Conservation (phyloP, 2,888 invertebrate species). For the Chaitophorus viminalis region DNA sequence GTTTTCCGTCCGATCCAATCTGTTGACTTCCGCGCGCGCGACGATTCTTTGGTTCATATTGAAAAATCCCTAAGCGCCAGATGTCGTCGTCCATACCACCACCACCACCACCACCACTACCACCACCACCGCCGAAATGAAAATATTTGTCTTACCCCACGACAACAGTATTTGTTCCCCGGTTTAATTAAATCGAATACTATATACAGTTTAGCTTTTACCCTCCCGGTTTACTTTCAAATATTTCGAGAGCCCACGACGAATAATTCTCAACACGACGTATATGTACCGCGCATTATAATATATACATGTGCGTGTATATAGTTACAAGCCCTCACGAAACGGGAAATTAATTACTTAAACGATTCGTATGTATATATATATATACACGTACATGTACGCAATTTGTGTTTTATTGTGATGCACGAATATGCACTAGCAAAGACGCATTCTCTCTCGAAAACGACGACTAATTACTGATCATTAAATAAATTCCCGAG, state of each 20-base stretch:
- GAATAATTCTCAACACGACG: conserved; percentile 17
- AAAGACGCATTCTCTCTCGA: background rate
- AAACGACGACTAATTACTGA: background rate
- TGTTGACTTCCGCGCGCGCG: conserved; percentile 45
- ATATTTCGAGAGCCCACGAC: conserved; percentile 41
- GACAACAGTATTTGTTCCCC: conserved; percentile 38
- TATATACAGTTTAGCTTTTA: conserved; percentile 22
- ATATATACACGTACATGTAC: too few relatives aligned
- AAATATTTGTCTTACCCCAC: conserved; percentile 61
- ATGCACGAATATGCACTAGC: background rate
- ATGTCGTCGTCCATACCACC: conserved; percentile 39
- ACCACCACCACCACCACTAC: background rate
- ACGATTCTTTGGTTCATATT: conserved; percentile 50
- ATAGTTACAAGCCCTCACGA: conserved; percentile 3
- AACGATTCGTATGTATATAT: background rate
- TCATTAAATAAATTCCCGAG: background rate
- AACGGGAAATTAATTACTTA: conserved; percentile 44
- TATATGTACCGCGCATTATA: too few relatives aligned
- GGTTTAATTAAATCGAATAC: conserved; percentile 61
- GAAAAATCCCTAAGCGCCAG: conserved; percentile 60
- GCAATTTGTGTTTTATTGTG: conserved; percentile 23
- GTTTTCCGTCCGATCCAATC: conserved; percentile 60
- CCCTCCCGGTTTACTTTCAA: conserved; percentile 19
- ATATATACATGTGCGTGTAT: too few relatives aligned
- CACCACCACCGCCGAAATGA: conserved; percentile 29